phyloP scores from a whole-genome alignment of 2,113 vertebrate genomes.

The Leuciscus idus region DNA sequence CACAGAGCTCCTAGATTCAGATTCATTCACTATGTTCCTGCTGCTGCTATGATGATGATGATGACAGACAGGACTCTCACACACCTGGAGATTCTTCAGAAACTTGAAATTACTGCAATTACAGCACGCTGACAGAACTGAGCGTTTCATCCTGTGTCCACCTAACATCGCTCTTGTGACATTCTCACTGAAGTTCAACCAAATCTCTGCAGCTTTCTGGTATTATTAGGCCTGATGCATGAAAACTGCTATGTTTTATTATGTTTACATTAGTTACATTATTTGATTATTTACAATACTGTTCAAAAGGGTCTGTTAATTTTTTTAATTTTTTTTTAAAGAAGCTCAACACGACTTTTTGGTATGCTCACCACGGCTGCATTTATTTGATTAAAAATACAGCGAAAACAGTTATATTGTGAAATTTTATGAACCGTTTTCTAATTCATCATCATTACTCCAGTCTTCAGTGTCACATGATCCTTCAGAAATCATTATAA shows the following conservation, averaged over 20 bases:
- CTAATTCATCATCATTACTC: not conserved
- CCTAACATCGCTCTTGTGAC: not conserved
- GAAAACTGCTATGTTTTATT: not conserved
- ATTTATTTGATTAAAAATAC: not conserved
- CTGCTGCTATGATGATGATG: slow-evolving; percentile 53
- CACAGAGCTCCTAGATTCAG: not conserved
- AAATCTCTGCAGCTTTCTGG: not conserved
- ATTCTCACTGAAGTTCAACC: not conserved
- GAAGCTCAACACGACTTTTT: no score
- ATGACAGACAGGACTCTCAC: slow-evolving; percentile 37
- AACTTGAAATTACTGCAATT: slow-evolving; percentile 13
- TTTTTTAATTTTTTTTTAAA: not conserved
- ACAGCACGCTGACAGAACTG: not conserved
- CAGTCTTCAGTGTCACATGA: not conserved
- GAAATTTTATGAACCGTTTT: no score
- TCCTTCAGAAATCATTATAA: not conserved
- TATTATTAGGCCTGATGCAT: not conserved
- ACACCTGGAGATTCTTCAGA: slow-evolving; percentile 46
- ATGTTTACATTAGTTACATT: not conserved
- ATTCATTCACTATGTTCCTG: not conserved
- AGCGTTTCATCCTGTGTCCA: no score
- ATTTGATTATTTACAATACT: not conserved
- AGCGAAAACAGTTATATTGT: not conserved
- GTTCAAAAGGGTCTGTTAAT: not conserved
- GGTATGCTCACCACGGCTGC: not conserved